phyloP scores from a whole-genome alignment of 2,113 vertebrate genomes.

The Pelmatolapia mariae region DNA sequence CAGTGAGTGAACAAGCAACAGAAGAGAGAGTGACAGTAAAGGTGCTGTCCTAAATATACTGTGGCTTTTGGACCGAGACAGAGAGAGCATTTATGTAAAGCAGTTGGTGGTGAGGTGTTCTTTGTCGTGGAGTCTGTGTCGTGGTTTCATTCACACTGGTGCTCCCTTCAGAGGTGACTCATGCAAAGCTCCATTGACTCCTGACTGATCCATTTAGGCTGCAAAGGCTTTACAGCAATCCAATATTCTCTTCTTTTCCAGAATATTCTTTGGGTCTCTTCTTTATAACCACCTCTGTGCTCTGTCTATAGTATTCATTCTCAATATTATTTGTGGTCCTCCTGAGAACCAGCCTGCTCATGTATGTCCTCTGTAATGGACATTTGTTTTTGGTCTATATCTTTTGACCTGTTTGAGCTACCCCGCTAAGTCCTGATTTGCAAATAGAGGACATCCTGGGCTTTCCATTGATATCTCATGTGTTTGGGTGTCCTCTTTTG shows the following conservation, averaged over 20 bases:
- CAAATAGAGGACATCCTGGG: background rate
- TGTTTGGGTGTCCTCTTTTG: background rate
- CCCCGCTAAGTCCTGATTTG: background rate
- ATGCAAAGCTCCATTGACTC: constrained; percentile 34
- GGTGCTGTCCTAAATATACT: background rate
- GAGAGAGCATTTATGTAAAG: background rate
- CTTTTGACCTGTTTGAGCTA: background rate
- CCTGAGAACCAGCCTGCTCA: background rate
- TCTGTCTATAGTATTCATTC: background rate
- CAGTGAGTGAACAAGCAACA: background rate
- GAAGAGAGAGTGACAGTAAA: background rate
- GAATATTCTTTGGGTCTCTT: background rate
- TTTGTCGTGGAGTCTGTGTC: background rate
- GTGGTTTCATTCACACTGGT: constrained; percentile 12
- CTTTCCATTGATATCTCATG: background rate
- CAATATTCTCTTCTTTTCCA: background rate
- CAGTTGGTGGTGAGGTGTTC: background rate
- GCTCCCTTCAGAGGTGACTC: constrained; percentile 30
- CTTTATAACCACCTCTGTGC: background rate
- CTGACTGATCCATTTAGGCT: constrained; percentile 27
- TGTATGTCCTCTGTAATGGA: background rate
- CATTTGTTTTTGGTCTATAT: background rate
- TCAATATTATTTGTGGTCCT: background rate
- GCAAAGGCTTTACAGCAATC: background rate
- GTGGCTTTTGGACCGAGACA: background rate